Evolutionary conservation across 2,888 invertebrate species (phyloP).

Genomic region (Melieria picta): DNA sequence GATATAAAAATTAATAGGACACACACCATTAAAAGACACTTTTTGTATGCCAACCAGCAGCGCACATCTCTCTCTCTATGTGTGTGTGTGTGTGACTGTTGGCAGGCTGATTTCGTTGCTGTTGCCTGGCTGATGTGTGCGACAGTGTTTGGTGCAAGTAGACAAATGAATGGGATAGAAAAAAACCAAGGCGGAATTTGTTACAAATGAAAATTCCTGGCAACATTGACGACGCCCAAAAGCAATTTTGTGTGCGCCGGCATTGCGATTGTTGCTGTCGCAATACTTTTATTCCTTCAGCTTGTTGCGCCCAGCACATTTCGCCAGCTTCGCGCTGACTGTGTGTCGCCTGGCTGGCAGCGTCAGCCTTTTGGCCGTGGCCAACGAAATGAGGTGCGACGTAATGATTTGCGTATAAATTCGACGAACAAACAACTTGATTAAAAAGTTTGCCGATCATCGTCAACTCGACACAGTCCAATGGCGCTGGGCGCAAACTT

Average conservation of each 20-base stretch:
- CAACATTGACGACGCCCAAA: background rate
- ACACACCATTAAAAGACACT: conserved; percentile 28
- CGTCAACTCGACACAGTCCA: too few species aligned
- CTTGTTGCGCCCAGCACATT: too few species aligned
- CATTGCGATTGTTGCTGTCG: too few species aligned
- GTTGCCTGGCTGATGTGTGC: background rate
- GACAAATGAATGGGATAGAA: too few species aligned
- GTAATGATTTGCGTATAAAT: conserved; percentile 15
- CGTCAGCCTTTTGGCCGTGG: too few species aligned
- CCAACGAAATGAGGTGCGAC: too few species aligned
- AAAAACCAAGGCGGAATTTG: background rate
- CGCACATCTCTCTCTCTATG: background rate
- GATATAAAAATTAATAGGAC: conserved; percentile 41
- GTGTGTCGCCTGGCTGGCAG: too few species aligned
- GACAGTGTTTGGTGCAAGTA: too few species aligned
- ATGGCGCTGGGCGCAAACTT: too few species aligned
- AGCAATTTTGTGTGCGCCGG: too few species aligned
- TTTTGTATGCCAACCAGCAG: conserved; percentile 9
- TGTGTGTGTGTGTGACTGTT: conserved; percentile 7
- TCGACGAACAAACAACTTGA: conserved; percentile 31
- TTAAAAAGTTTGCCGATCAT: conserved; percentile 51
- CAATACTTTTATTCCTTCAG: too few species aligned
- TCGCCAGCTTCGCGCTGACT: too few species aligned
- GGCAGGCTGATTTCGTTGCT: background rate
- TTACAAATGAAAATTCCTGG: conserved; percentile 18